These are phyloP conservation scores for Scaptomyza tumidula DNA, from an alignment of 2,888 invertebrate species.

Conservation along the genomic window DNA sequence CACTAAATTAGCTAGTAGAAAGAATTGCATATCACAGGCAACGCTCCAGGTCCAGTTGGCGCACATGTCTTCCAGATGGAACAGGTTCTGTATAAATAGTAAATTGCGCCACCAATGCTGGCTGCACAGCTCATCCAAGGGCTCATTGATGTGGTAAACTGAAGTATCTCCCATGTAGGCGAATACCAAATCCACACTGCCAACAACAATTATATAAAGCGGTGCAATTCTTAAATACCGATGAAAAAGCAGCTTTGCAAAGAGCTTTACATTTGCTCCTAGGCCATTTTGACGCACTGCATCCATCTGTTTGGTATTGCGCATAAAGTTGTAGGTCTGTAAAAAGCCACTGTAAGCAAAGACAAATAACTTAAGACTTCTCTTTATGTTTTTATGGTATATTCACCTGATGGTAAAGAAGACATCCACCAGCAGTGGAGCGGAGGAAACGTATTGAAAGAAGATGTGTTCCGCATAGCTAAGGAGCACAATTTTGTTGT, in stretches of 20 bases:
- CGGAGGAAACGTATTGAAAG: slow-evolving; percentile 83
- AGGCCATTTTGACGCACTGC: slow-evolving; percentile 73
- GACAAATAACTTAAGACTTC: neutral
- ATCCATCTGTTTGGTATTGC: slow-evolving; percentile 77
- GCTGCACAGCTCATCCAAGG: slow-evolving; percentile 82
- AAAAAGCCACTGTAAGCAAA: slow-evolving; percentile 79
- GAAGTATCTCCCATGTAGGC: slow-evolving; percentile 84
- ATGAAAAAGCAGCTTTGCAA: slow-evolving; percentile 81
- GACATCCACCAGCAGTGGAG: slow-evolving; percentile 83
- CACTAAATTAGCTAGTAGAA: slow-evolving; percentile 80
- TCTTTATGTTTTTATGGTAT: neutral
- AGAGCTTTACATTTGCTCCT: slow-evolving; percentile 74
- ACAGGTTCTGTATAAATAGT: slow-evolving; percentile 84
- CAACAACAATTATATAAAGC: slow-evolving; percentile 81
- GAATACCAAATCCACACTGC: slow-evolving; percentile 81
- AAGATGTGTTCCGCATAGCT: slow-evolving; percentile 81
- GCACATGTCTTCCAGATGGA: slow-evolving; percentile 82
- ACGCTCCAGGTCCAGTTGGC: slow-evolving; percentile 85
- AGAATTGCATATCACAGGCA: slow-evolving; percentile 85
- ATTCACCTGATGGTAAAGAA: slow-evolving; percentile 84
- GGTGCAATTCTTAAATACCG: slow-evolving; percentile 83
- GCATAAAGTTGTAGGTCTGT: slow-evolving; percentile 83
- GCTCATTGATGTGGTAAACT: slow-evolving; percentile 83
- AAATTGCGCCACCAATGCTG: slow-evolving; percentile 84
- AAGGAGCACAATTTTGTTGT: slow-evolving; percentile 82